Conservation (phyloP, 2,113 vertebrate genomes). For the Puffinus mauretanicus region DNA sequence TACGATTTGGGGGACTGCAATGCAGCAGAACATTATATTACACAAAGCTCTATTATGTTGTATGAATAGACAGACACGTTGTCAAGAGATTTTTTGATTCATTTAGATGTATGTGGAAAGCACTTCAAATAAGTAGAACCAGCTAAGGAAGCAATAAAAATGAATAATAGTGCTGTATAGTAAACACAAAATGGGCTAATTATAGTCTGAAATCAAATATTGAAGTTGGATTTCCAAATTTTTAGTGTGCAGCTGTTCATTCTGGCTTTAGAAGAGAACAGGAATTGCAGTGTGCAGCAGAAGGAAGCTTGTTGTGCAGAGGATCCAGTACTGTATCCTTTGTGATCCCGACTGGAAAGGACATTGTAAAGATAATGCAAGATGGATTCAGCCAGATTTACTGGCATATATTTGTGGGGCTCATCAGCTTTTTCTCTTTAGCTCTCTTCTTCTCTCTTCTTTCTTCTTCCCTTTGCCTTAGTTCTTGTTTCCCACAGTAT, state of each 20-base stretch:
- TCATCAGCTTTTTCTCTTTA: not conserved
- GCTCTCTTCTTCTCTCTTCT: not conserved
- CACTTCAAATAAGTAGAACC: conserved; percentile 55
- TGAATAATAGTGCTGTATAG: conserved; percentile 35
- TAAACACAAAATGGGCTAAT: conserved; percentile 61
- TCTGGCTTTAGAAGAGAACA: conserved; percentile 50
- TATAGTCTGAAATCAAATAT: conserved; percentile 53
- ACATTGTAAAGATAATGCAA: conserved; percentile 1
- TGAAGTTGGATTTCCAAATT: conserved; percentile 63
- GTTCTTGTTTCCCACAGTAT: not conserved
- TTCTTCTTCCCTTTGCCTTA: not conserved
- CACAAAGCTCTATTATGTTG: conserved; percentile 3
- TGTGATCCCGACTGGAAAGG: conserved; percentile 46
- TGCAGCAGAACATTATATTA: conserved; percentile 49
- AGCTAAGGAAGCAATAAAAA: conserved; percentile 60
- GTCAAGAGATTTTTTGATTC: conserved; percentile 43
- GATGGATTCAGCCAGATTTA: not conserved
- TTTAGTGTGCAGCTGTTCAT: conserved; percentile 58
- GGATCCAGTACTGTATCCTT: conserved; percentile 36
- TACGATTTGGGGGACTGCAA: conserved; percentile 38
- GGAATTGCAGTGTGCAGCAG: conserved; percentile 45
- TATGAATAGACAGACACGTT: conserved; percentile 39
- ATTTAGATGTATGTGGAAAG: conserved; percentile 54
- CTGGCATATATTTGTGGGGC: not conserved
- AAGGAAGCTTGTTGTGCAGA: not conserved